Evolutionary conservation across 2,113 vertebrate genomes (phyloP), one percentile per base, ranked within the genome.

Genomic region (Polypterus senegalus): DNA sequence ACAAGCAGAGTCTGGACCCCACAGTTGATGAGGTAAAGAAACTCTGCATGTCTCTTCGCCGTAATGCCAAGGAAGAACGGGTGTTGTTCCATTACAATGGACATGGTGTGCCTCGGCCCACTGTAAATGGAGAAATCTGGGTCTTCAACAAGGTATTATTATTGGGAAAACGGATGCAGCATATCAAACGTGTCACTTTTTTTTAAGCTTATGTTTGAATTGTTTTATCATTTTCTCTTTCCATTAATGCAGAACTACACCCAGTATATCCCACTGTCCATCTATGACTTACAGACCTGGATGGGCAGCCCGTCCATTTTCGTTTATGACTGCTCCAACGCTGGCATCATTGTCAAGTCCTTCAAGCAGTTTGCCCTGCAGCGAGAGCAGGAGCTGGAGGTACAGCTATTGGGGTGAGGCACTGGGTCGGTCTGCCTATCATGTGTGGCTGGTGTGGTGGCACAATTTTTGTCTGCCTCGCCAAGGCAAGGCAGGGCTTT

Each of bases 261-360:
- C 2, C 96, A 99, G 84, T 99, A 99, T 77, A 99, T 99, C 81
- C 95, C 96, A 0, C 88, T 99, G 57, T 99, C 96, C 60, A 88
- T 99, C 53, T 99, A 99, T 1, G 96, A 99, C 86, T 88, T 99
- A 71, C 96, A 99, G 80, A 99, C 96, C 0, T 99, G 96, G 96
- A 99, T 99, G 96, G 96, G 96, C 59, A 98, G 96, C 59, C 96
- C 96, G 3, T 99, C 96, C 58, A 99, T 99, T 48, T 99, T 99
- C 0, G 96, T 99, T 53, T 99, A 99, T 0, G 96, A 99, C 68
- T 98, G 96, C 82, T 98, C 95, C 70, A 97, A 96, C 0, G 96
- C 96, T 0, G 96, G 96, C 59, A 92, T 98, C 61, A 92, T 98
- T 3, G 94, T 97, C 82, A 98, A 97, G 80, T 98, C 95, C 0